These are phyloP conservation scores for Pharmacophagus antenor DNA, from an alignment of 2,888 invertebrate genomes.

Conservation along the genomic window DNA sequence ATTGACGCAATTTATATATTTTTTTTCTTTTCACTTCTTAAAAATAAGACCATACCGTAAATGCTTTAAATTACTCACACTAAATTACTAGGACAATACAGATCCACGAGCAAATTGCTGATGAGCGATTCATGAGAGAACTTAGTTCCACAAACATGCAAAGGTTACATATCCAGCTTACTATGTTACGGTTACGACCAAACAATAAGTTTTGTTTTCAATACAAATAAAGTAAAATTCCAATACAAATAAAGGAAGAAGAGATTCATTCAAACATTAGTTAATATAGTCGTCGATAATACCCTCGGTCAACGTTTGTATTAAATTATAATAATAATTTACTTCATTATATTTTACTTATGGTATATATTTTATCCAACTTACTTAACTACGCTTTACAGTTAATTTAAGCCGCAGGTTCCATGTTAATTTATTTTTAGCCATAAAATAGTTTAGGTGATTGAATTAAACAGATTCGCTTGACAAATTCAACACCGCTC, in stretches of 20 bases:
- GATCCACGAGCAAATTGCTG: not conserved
- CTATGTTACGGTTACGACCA: not conserved
- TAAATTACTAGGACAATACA: not conserved
- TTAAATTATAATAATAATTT: too few relatives aligned
- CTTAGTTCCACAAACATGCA: not conserved
- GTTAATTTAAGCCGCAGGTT: too few relatives aligned
- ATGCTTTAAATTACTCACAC: not conserved
- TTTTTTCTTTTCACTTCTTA: too few relatives aligned
- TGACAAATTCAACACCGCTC: slow-evolving; percentile 48
- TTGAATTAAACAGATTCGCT: slow-evolving; percentile 41
- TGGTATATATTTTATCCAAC: too few relatives aligned
- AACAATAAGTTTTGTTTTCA: too few relatives aligned
- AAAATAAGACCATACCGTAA: not conserved
- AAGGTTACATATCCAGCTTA: not conserved
- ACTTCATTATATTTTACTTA: too few relatives aligned
- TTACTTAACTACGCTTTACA: too few relatives aligned
- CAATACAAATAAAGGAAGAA: too few relatives aligned
- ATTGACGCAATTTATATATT: not conserved
- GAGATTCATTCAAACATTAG: too few relatives aligned
- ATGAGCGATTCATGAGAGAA: not conserved
- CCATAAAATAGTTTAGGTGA: slow-evolving; percentile 31
- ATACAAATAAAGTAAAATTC: too few relatives aligned
- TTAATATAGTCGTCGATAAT: too few relatives aligned
- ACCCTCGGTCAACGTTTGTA: too few relatives aligned
- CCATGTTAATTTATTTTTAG: slow-evolving; percentile 10